Evolutionary conservation across 2,797 vertebrate genomes (phyloP), one percentile per base, ranked within the genome.

Genomic region (Karalla daura): DNA sequence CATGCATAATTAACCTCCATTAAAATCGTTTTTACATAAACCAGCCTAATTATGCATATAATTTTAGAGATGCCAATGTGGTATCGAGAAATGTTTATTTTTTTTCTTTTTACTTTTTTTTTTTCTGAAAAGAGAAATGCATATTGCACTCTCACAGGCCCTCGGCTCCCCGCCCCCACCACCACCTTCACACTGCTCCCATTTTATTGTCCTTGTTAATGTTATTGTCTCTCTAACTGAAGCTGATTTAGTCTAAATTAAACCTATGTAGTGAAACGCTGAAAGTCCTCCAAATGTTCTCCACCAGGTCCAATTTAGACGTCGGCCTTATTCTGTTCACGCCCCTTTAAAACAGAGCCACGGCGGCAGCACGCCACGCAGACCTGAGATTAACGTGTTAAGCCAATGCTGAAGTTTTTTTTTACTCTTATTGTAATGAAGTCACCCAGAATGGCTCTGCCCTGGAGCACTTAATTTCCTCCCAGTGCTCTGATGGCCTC

Each of bases 381-480:
- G 25, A n/a, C 55, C 41, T 23, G 61, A 54, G 80, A 61, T 45
- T 63, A 83, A 80, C 13, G 70, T 78, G 85, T 88, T 51, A 81
- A 86, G 49, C 70, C 62, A 50, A 13, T 18, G 62, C 55, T 33
- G 53, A 76, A 53, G 65, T n/a, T n/a, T n/a, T 66, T 78, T 85
- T 70, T 71, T 68, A 67, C 70, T 69, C 49, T 51, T 59, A 68
- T 84, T 81, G 76, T 88, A 86, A 88, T 88, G 81, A 88, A 87
- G 67, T 90, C 71, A 23, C 78, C 82, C 76, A 90, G 81, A 91
- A 88, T 89, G 84, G 83, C 74, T 87, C 52, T 86, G 80, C 82
- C 87, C 86, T 78, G 6, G 58, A 90, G 91, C 91, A 72, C 79
- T 86, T 88, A 55, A 83, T 90, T 91, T 90, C 76, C 82, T 76